A percentile compares a stretch with the other conserved stretches of the same genome.
These are phyloP conservation scores for Barbus barbus DNA, from an alignment of 2,113 vertebrate species.

Conservation along the genomic window DNA sequence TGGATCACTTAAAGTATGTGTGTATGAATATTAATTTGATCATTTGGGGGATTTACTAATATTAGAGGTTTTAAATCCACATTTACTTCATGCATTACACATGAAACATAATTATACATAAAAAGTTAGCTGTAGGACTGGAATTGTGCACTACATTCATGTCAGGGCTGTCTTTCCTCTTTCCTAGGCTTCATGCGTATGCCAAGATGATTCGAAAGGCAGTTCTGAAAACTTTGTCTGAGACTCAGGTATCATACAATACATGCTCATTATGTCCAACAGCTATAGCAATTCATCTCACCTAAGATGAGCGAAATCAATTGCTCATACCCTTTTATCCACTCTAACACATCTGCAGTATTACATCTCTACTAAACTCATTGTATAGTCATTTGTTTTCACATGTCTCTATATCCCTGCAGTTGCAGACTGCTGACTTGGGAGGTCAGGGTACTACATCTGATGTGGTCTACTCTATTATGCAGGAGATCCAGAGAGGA, in stretches of 20 bases:
- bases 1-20: conserved; percentile 75
- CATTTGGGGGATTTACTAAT: too few relatives aligned
- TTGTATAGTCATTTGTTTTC: neutral
- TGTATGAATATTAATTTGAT: neutral
- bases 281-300: neutral
- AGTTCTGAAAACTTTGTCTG: conserved; percentile 76
- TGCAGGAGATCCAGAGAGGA: conserved; percentile 64
- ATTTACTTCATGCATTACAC: too few relatives aligned
- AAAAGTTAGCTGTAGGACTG: neutral
- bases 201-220: conserved; percentile 80
- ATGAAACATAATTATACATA: neutral
- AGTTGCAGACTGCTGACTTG: conserved; percentile 83
- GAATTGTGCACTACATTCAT: neutral
- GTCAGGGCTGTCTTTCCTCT: neutral
- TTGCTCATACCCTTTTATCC: neutral
- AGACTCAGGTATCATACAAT: conserved; percentile 69
- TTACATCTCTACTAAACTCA: neutral
- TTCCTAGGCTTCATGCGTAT: conserved; percentile 74
- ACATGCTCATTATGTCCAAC: neutral
- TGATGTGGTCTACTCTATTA: conserved; percentile 78
- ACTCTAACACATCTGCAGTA: neutral
- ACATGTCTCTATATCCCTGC: neutral
- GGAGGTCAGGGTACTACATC: conserved; percentile 81
- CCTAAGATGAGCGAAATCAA: neutral
- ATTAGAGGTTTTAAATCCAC: too few relatives aligned